These are phyloP conservation scores for Telmatherina bonti DNA, from an alignment of 2,797 vertebrate species.

Conservation along the genomic window DNA sequence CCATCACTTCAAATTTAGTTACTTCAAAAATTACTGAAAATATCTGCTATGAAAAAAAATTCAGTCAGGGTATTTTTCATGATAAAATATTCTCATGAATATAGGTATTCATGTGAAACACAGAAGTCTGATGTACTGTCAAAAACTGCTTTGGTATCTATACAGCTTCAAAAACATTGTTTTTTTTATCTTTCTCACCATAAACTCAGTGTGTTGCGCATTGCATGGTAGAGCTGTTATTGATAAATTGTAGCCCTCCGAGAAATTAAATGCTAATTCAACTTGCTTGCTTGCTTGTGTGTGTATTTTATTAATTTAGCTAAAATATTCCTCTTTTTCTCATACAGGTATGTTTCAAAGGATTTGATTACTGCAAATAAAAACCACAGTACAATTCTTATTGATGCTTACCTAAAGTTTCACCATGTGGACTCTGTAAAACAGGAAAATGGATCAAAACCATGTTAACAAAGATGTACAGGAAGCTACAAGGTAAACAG, in stretches of 20 bases:
- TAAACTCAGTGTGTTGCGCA: slow-evolving; percentile 15
- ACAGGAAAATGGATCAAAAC: neutral
- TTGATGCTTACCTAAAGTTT: slow-evolving; percentile 69
- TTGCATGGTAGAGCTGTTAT: neutral
- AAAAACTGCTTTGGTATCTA: slow-evolving; percentile 28
- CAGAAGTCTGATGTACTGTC: slow-evolving; percentile 13
- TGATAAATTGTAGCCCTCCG: neutral
- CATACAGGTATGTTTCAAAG: neutral
- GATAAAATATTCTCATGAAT: slow-evolving; percentile 14
- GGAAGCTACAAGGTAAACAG: neutral
- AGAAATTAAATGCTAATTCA: slow-evolving; percentile 9
- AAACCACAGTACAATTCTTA: neutral
- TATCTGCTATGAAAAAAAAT: neutral
- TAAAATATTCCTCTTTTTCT: neutral
- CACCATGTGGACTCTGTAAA: slow-evolving; percentile 57
- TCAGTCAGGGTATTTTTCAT: neutral
- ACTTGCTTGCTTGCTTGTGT: neutral
- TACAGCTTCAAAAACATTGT: slow-evolving; percentile 3
- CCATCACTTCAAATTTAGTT: neutral
- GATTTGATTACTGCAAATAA: slow-evolving; percentile 1
- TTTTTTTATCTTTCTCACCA: slow-evolving; percentile 18
- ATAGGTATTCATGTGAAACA: slow-evolving; percentile 17
- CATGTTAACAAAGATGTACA: slow-evolving; percentile 8
- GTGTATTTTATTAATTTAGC: neutral
- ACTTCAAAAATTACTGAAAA: slow-evolving; percentile 9